Evolutionary conservation across 1,140 invertebrate species (phyloP), one percentile per base, ranked within the genome.

Genomic region (Eueides isabella): DNA sequence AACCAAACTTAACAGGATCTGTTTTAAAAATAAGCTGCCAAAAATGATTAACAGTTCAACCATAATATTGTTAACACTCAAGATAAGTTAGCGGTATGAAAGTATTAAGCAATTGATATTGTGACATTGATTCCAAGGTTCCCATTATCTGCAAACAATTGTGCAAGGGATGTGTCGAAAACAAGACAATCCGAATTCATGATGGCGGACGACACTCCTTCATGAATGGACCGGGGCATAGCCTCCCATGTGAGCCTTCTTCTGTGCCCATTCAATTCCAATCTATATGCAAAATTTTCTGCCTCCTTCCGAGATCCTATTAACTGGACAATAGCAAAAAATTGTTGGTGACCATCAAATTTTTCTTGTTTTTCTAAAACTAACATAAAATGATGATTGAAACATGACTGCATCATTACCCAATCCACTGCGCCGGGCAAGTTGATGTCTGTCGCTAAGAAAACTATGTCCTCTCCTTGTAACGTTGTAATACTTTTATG

Each of bases 381-480:
- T 71, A 99, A 94, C 99, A 99, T 99, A 90, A 99, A 99, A 93
- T 99, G 97, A 88, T 99, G 98, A 69, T 98, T 98, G 92, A 99
- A 99, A 93, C 99, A 99, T 11, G 98, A 99, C 90, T 99, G 99
- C 98, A 99, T 99, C 99, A 99, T 99, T 0, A 99, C 99, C 99
- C 99, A 99, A 90, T 99, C 99, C 2, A 99, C 99, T 71, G 99
- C 99, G 72, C 99, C 99, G 64, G 99, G 98, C 76, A 99, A 95
- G 94, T 99, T 99, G 67, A 99, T 99, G 93, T 99, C 99, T 48
- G 99, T 99, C 1, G 99, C 99, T 79, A 99, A 94, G 92, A 99
- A 99, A 48, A 99, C 99, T 85, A 99, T 99, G 89, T 99, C 99
- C 94, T 99, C 99, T 14, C 97, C 96, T 95, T 98, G 97, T 78